These are phyloP conservation scores for Sparidentex hasta DNA, from an alignment of 2,797 vertebrate genomes.

Conservation along the genomic window DNA sequence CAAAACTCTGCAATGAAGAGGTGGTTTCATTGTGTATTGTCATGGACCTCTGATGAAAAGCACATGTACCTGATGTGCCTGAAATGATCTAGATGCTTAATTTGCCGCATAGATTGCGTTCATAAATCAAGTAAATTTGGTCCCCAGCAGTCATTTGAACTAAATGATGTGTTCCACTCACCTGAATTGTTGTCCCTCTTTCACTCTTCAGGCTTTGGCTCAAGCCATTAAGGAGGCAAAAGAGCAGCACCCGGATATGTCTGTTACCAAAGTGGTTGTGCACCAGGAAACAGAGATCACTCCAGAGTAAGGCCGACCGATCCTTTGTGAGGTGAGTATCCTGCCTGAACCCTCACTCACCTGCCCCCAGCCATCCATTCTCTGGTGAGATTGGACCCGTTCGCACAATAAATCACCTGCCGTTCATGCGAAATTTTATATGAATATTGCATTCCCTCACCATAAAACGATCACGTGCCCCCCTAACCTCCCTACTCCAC, in stretches of 20 bases:
- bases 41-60: neutral
- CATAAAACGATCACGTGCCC: neutral
- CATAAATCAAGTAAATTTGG: slow-evolving; percentile 2
- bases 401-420: neutral
- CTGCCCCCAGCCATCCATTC: neutral
- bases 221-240: slow-evolving; percentile 98
- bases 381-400: neutral
- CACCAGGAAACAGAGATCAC: slow-evolving; percentile 98
- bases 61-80: neutral
- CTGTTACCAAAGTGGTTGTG: slow-evolving; percentile 98
- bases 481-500: neutral
- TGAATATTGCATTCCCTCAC: neutral
- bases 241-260: slow-evolving; percentile 99
- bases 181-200: slow-evolving; percentile 2
- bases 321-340: slow-evolving; percentile 63
- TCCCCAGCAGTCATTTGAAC: neutral
- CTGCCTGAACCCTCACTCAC: neutral
- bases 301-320: slow-evolving; percentile 85
- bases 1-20: neutral
- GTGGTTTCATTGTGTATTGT: neutral
- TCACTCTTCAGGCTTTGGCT: slow-evolving; percentile 90
- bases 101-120: neutral
- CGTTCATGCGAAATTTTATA: neutral
- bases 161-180: slow-evolving; percentile 1
- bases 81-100: slow-evolving; percentile 2